Conservation (phyloP, 2,113 vertebrate genomes). For the Pteronura brasiliensis region DNA sequence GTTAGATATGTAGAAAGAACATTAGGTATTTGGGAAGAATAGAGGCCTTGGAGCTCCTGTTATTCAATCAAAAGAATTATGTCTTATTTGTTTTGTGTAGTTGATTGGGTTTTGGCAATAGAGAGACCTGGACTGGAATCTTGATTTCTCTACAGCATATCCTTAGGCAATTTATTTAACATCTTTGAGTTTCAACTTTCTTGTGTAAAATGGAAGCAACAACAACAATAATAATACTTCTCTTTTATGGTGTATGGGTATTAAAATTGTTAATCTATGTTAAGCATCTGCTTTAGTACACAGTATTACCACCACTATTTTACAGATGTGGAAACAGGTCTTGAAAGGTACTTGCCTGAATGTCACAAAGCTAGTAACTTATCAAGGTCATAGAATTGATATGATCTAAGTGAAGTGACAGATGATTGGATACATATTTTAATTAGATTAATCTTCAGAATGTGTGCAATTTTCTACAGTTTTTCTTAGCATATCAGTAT, state of each 20-base stretch:
- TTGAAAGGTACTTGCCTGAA: not conserved
- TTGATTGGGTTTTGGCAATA: not conserved
- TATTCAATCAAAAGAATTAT: not conserved
- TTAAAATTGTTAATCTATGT: not conserved
- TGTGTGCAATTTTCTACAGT: conserved; percentile 43
- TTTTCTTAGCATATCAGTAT: conserved; percentile 61
- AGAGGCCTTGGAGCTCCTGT: not conserved
- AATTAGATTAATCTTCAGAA: conserved; percentile 47
- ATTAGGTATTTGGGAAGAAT: not conserved
- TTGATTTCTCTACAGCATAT: not conserved
- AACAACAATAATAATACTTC: not conserved
- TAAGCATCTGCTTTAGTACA: not conserved
- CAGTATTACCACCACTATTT: not conserved
- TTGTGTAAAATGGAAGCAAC: not conserved
- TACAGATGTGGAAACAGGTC: not conserved
- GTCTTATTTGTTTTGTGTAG: not conserved
- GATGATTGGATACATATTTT: conserved; percentile 52
- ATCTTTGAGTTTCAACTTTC: not conserved
- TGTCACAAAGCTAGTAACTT: not conserved
- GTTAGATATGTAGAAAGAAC: not conserved
- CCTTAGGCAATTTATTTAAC: not conserved
- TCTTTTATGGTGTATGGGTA: not conserved
- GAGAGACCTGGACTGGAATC: not conserved
- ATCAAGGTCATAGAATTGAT: not conserved
- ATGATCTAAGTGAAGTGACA: conserved; percentile 41